phyloP scores from a whole-genome alignment of 2,888 invertebrate genomes.

The Apoda limacodes region DNA sequence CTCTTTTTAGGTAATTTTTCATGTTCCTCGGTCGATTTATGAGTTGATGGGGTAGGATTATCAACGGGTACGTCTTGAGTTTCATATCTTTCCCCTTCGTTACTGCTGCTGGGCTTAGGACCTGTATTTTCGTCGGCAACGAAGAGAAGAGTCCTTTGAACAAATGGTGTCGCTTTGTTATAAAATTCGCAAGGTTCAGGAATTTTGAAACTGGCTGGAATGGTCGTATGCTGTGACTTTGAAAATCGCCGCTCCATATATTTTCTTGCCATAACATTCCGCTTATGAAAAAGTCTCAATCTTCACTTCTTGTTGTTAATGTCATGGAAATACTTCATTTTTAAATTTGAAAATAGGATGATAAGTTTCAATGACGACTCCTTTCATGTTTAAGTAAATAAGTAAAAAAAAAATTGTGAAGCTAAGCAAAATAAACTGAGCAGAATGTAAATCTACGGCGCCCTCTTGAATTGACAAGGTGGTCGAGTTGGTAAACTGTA shows the following conservation, averaged over 20 bases:
- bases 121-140: constrained; percentile 59
- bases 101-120: constrained; percentile 38
- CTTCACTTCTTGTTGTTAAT: no score
- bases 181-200: constrained; percentile 62
- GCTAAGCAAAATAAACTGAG: no score
- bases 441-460: no score
- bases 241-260: constrained; percentile 66
- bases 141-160: constrained; percentile 58
- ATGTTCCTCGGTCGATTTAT: constrained; percentile 50
- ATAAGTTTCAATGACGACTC: no score
- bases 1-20: constrained; percentile 63
- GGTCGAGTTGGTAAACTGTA: no score
- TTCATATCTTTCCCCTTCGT: constrained; percentile 25
- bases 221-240: constrained; percentile 56
- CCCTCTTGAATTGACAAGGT: no score
- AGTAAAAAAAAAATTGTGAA: no score
- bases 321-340: no score
- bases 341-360: no score
- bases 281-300: no score
- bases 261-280: constrained; percentile 63
- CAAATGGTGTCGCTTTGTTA: constrained; percentile 64
- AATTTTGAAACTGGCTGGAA: constrained; percentile 58
- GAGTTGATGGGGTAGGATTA: constrained; percentile 33
- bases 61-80: constrained; percentile 29
- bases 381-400: no score